Conservation (phyloP, 2,888 invertebrate genomes). For the Drosophila eohydei region DNA sequence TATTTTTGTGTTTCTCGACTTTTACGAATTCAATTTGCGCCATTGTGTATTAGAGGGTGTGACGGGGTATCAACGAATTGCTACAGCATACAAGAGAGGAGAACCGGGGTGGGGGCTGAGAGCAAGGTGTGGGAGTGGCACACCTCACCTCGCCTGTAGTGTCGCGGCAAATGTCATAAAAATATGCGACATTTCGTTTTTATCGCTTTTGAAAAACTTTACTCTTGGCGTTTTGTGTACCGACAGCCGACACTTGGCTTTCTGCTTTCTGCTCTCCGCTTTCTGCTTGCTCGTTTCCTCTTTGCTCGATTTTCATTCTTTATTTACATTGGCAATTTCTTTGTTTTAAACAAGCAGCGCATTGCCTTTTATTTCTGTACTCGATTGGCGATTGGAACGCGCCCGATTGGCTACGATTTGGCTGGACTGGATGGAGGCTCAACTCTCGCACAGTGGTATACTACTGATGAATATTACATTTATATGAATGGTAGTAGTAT, state of each 20-base stretch:
- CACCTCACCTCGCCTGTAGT: constrained; percentile 48
- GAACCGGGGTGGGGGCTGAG: background rate
- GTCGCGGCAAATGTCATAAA: constrained; percentile 84
- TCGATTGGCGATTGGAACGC: constrained; percentile 78
- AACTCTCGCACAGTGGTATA: constrained; percentile 28
- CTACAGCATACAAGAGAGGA: constrained; percentile 5
- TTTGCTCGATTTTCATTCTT: constrained; percentile 58
- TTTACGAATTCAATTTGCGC: constrained; percentile 69
- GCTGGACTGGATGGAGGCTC: constrained; percentile 17
- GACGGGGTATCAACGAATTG: constrained; percentile 15
- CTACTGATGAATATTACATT: background rate
- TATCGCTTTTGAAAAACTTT: constrained; percentile 85
- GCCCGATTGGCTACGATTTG: constrained; percentile 77
- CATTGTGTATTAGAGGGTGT: constrained; percentile 33
- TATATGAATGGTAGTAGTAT: too few relatives aligned
- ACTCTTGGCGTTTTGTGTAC: constrained; percentile 69
- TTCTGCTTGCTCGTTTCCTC: constrained; percentile 18
- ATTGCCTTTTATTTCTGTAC: constrained; percentile 78
- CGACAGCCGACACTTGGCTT: constrained; percentile 33
- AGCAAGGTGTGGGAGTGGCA: constrained; percentile 14
- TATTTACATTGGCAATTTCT: constrained; percentile 80
- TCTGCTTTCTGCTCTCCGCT: constrained; percentile 27
- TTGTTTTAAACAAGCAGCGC: constrained; percentile 81
- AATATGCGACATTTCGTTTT: constrained; percentile 86
- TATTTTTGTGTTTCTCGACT: constrained; percentile 34